Base-by-base conservation (phyloP, 2,888 invertebrate species). In the Agriopis leucophaearia region DNA sequence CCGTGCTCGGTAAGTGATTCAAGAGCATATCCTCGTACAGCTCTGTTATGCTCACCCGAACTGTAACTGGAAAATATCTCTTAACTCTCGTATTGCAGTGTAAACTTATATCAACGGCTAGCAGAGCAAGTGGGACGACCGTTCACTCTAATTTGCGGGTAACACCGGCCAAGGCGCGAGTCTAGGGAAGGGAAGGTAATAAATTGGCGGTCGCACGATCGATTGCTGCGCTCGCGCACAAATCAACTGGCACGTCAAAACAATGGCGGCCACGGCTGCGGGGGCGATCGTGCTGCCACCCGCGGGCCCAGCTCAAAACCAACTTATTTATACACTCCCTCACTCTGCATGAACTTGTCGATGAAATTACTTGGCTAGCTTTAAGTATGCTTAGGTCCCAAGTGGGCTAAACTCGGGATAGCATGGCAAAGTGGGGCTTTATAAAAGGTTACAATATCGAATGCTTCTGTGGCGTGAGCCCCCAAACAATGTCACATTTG, bases 191-290 rank as follows among this genome's bases (percentile, higher is more conserved):
- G 87, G 85, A 88, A 87, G 86, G 87, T 83, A 84, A 89, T 91
- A 90, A 91, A 90, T 90, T 86, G 88, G 82, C 82, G 78, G 74
- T 72, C 80, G 77, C 78, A 78, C 83, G 85, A 89, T 89, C 87
- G 88, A 90, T 88, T 85, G 85, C 76, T 81, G 85, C 86, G 85
- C 85, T 80, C 80, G 89, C 87, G 89, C 90, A 88, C 89, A 91
- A 91, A 91, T 91, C 91, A 90, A 87, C 87, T 82, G 85, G 81
- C 82, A 87, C 87, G 90, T 90, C 89, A 88, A 87, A 88, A 87
- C 89, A 88, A 88, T 88, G 86, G 85, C 85, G 85, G 82, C 78
- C 76, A 81, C 81, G 81, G 87, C 88, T 90, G 89, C 88, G 87
- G 89, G 87, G 88, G 89, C 88, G 87, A 87, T 88, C 88, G 88